Conservation (phyloP, 2,888 invertebrate species). For the Phragmatobia fuliginosa region DNA sequence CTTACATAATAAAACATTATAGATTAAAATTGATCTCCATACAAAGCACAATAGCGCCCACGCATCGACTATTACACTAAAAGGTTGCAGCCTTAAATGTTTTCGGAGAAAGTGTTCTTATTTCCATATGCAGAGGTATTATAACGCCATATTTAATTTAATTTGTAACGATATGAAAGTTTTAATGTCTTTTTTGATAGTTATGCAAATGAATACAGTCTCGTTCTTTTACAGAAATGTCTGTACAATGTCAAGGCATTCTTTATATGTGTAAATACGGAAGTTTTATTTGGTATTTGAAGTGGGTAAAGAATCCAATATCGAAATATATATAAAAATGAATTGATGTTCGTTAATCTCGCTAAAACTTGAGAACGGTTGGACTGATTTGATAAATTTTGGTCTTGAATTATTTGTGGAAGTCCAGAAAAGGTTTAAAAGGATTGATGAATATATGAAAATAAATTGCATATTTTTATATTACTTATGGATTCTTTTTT, state of each 20-base stretch:
- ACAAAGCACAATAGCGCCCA: constrained; percentile 30
- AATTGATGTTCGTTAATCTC: no score
- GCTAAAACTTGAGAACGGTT: no score
- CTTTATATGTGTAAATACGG: neutral
- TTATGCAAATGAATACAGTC: constrained; percentile 11
- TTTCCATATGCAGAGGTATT: constrained; percentile 23
- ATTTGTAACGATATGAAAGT: constrained; percentile 44
- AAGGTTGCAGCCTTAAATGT: constrained; percentile 8
- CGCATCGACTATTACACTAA: constrained; percentile 6
- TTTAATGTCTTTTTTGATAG: constrained; percentile 19
- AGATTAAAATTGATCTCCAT: constrained; percentile 25
- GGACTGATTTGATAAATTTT: no score
- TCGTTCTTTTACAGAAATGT: neutral
- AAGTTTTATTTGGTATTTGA: neutral
- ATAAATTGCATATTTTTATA: no score
- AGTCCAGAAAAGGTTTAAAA: no score
- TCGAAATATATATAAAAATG: no score
- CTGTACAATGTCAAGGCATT: neutral
- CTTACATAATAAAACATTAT: constrained; percentile 29
- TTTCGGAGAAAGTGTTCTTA: constrained; percentile 40
- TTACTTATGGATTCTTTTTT: no score
- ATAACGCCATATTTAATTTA: constrained; percentile 19
- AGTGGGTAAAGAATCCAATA: neutral
- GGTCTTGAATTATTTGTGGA: no score
- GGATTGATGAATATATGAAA: no score